phyloP scores from a whole-genome alignment of 2,888 invertebrate species.

The Nephrotoma appendiculata region DNA sequence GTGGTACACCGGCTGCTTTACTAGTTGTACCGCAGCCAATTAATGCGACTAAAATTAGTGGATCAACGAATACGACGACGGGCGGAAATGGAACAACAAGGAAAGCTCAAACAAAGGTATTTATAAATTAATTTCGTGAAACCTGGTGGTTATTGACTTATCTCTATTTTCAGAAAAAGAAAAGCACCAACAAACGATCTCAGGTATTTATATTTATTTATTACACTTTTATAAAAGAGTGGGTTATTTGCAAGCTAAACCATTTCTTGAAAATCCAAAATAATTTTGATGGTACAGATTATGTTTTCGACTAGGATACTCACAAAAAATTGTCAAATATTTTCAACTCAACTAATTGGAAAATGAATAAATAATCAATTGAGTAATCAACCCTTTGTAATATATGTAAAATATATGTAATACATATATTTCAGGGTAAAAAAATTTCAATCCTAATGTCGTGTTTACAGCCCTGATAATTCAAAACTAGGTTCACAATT shows the following conservation, averaged over 20 bases:
- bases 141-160: neutral
- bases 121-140: neutral
- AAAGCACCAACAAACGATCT: neutral
- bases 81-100: slow-evolving; percentile 30
- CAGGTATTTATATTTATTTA: neutral
- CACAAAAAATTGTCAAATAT: neutral
- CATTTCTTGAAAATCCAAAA: neutral
- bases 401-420: too few relatives aligned
- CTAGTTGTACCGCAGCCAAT: slow-evolving; percentile 83
- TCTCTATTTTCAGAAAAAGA: neutral
- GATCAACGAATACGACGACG: slow-evolving; percentile 22
- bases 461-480: neutral
- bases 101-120: slow-evolving; percentile 78
- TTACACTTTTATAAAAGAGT: too few relatives aligned
- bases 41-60: slow-evolving; percentile 48
- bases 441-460: too few relatives aligned
- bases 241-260: neutral
- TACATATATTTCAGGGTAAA: neutral
- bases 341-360: neutral
- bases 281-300: neutral
- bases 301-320: neutral
- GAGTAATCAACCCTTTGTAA: neutral
- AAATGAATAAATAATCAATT: neutral
- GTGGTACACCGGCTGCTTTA: slow-evolving; percentile 41
- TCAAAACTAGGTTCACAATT: neutral